Evolutionary conservation across 2,113 vertebrate genomes (phyloP).

Genomic region (Papio anubis): DNA sequence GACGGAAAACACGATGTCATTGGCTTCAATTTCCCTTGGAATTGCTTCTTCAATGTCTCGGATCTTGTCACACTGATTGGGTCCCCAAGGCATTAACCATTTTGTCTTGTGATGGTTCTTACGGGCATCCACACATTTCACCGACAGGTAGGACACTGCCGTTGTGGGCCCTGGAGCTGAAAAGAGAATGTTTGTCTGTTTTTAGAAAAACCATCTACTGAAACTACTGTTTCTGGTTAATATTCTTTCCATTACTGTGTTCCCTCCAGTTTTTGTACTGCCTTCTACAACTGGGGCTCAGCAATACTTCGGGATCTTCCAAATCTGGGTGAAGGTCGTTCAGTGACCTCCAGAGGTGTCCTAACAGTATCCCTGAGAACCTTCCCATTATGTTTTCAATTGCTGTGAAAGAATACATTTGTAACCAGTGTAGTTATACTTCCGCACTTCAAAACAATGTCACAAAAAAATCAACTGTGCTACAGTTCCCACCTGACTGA

Average conservation of each 20-base stretch:
- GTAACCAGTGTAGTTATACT: neutral
- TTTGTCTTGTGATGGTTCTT: conserved; percentile 89
- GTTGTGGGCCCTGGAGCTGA: conserved; percentile 95
- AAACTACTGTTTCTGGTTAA: neutral
- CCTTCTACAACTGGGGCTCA: neutral
- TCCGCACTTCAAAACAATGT: neutral
- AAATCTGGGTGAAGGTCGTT: neutral
- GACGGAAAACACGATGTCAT: conserved; percentile 95
- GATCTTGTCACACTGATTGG: conserved; percentile 92
- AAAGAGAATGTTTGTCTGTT: conserved; percentile 30
- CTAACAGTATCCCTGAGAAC: neutral
- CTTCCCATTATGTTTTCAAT: neutral
- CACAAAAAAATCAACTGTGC: neutral
- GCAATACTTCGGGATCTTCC: neutral
- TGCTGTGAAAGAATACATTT: neutral
- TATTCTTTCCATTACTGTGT: neutral
- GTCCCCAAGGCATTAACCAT: conserved; percentile 96
- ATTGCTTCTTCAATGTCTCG: conserved; percentile 92
- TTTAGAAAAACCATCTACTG: conserved; percentile 33
- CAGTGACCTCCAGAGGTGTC: neutral
- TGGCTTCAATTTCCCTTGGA: conserved; percentile 93
- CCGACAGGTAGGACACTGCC: conserved; percentile 88
- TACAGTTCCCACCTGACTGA: neutral
- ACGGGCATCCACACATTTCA: conserved; percentile 93
- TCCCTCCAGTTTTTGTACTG: neutral